Evolutionary conservation across 2,888 invertebrate genomes (phyloP).

Genomic region (Rhodophaea formosa): DNA sequence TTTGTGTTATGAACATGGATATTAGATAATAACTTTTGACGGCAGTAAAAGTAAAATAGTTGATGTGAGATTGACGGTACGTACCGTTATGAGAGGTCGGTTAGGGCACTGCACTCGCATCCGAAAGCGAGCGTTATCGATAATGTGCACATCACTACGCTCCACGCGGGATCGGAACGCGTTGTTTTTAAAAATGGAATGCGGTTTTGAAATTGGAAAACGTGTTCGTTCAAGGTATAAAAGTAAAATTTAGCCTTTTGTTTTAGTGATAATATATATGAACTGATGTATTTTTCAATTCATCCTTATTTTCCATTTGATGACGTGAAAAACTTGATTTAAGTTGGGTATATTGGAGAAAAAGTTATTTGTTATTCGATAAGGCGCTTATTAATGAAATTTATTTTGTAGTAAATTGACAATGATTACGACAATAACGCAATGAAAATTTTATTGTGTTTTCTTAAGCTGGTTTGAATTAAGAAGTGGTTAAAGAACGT

Average conservation of each 20-base stretch:
- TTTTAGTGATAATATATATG: constrained; percentile 26
- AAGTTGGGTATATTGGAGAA: neutral
- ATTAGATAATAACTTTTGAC: constrained; percentile 41
- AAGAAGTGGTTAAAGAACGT: neutral
- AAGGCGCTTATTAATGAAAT: constrained; percentile 1
- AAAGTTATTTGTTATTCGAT: neutral
- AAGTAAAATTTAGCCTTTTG: constrained; percentile 46
- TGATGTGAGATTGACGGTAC: constrained; percentile 67
- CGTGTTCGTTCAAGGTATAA: constrained; percentile 51
- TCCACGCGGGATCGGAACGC: constrained; percentile 41
- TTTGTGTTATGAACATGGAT: constrained; percentile 40
- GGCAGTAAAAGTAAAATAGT: constrained; percentile 50
- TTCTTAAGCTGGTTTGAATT: neutral
- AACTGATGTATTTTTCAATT: constrained; percentile 19
- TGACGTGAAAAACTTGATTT: neutral
- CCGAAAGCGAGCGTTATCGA: constrained; percentile 62
- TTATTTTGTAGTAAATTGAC: constrained; percentile 6
- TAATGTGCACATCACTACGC: constrained; percentile 63
- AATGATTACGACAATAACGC: neutral
- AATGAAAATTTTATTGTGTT: neutral
- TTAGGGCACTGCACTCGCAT: constrained; percentile 57
- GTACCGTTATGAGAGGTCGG: constrained; percentile 62
- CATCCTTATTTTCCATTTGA: constrained; percentile 2
- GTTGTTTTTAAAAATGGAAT: constrained; percentile 64
- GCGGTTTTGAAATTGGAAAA: constrained; percentile 64